phyloP scores from a whole-genome alignment of 2,113 vertebrate species.

The Dryoscopus gambensis region DNA sequence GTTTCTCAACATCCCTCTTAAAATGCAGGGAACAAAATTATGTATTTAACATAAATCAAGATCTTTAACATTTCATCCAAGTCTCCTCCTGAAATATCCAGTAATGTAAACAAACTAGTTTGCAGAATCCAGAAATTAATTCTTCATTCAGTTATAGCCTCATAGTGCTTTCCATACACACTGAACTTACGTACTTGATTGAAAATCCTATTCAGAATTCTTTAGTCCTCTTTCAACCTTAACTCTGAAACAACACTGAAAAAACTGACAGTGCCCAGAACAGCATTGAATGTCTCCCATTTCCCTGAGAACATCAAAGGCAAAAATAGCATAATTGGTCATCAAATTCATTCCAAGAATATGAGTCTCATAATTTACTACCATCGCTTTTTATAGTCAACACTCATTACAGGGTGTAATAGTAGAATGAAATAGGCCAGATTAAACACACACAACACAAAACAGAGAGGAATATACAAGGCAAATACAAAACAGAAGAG shows the following conservation, averaged over 20 bases:
- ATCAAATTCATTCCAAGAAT: neutral
- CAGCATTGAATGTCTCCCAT: neutral
- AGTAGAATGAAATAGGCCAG: neutral
- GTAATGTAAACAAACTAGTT: neutral
- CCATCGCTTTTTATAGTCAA: neutral
- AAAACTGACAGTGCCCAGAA: neutral
- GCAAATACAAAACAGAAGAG: neutral
- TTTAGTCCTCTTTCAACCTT: neutral
- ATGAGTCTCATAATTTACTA: neutral
- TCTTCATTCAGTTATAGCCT: neutral
- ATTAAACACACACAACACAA: neutral
- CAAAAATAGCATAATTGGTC: constrained; percentile 1
- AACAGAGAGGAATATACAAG: neutral
- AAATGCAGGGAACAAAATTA: neutral
- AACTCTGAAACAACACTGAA: neutral
- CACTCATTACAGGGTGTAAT: neutral
- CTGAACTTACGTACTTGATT: neutral
- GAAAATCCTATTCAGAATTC: neutral
- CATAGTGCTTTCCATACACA: neutral
- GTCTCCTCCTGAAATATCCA: neutral
- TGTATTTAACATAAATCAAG: neutral
- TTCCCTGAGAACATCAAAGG: neutral
- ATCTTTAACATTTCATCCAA: neutral
- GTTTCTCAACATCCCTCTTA: neutral
- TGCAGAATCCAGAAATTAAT: neutral